Evolutionary conservation across 23 tunicate species (phyloP).

Genomic region (Oikopleura vanhoeffeni): DNA sequence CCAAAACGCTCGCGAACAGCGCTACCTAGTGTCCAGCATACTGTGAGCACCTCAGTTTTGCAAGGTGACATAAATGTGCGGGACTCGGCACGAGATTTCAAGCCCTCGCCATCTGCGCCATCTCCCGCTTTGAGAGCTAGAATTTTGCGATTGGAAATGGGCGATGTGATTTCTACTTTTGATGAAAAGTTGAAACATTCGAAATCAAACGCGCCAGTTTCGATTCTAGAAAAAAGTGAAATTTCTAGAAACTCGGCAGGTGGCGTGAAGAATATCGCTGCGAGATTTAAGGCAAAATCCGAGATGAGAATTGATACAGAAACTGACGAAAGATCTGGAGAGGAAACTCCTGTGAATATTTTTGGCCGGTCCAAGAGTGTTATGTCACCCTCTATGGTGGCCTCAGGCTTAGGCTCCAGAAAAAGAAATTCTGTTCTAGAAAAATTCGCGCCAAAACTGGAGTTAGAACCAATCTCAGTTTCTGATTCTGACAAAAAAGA

Average conservation of each 20-base stretch:
- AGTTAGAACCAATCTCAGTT: neutral
- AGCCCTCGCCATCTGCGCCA: neutral
- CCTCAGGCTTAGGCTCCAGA: neutral
- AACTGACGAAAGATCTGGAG: neutral
- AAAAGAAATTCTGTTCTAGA: neutral
- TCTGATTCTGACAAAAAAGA: neutral
- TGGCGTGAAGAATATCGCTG: constrained; percentile 6
- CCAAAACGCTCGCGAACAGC: neutral
- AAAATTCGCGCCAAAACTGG: constrained; percentile 11
- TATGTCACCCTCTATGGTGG: neutral
- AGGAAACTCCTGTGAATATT: neutral
- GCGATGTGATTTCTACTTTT: neutral
- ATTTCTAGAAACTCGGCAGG: neutral
- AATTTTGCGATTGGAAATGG: neutral
- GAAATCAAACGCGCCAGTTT: neutral
- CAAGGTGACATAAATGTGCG: too few relatives aligned
- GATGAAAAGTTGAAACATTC: neutral
- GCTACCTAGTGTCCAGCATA: neutral
- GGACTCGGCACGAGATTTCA: neutral
- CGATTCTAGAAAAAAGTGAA: neutral
- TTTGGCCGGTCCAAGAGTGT: neutral
- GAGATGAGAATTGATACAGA: neutral
- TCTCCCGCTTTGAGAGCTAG: neutral
- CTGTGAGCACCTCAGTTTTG: neutral
- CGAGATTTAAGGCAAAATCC: neutral